Percentiles rank a stretch among this genome's conserved stretches.
Evolutionary conservation across 2,113 vertebrate species (phyloP).

Genomic region (Crotophaga sulcirostris): DNA sequence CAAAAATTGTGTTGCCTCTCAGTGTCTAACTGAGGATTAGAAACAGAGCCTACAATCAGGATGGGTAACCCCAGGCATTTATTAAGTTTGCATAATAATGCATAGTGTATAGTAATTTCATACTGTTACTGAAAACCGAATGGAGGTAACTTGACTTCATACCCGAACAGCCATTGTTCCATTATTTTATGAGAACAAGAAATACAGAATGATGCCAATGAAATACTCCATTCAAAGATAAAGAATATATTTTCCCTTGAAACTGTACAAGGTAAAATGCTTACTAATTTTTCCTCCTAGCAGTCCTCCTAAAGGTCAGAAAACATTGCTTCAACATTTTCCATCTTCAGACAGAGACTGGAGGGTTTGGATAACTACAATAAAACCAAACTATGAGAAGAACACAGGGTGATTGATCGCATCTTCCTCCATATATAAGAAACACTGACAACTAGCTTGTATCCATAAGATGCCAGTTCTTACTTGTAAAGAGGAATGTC

Average conservation of each 20-base stretch:
- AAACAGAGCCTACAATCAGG: neutral
- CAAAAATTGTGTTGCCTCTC: neutral
- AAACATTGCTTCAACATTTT: neutral
- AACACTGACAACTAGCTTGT: neutral
- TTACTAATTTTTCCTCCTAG: neutral
- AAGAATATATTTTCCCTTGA: neutral
- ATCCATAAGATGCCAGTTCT: constrained; percentile 20
- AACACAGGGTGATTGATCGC: neutral
- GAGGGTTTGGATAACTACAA: neutral
- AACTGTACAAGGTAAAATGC: neutral
- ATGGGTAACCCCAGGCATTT: neutral
- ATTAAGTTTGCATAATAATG: neutral
- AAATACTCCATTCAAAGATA: neutral
- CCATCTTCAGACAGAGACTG: neutral
- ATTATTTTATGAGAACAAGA: neutral
- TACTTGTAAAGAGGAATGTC: constrained; percentile 99
- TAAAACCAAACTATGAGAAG: neutral
- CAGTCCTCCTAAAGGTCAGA: neutral
- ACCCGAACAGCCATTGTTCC: neutral
- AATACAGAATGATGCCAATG: neutral
- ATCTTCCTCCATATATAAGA: neutral
- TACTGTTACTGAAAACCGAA: neutral
- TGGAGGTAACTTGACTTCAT: neutral
- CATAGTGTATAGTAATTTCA: neutral
- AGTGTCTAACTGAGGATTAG: neutral